These are phyloP conservation scores for Rhinophrynus dorsalis DNA, from an alignment of 2,797 vertebrate species.

Conservation along the genomic window DNA sequence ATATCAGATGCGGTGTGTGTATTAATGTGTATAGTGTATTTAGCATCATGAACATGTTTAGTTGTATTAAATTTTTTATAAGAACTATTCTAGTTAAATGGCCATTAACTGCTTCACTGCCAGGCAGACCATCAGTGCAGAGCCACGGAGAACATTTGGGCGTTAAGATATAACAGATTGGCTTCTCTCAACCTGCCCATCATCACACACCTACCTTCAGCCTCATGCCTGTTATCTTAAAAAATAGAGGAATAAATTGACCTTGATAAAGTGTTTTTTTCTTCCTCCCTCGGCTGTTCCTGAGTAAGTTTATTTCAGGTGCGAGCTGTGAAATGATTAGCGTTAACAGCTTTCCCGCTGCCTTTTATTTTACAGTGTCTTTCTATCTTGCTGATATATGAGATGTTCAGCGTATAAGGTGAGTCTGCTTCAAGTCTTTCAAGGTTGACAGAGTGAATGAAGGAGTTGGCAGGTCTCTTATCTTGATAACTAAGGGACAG, in stretches of 20 bases:
- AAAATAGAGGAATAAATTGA: conserved; percentile 82
- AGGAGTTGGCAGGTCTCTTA: conserved; percentile 99
- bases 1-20: no score
- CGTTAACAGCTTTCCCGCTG: conserved; percentile 75
- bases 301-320: conserved; percentile 79
- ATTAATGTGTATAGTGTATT: no score
- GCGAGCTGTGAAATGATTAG: conserved; percentile 77
- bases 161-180: not conserved
- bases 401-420: conserved; percentile 96
- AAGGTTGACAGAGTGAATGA: conserved; percentile 99
- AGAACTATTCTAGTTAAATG: no score
- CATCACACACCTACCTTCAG: conserved; percentile 35
- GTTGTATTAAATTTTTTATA: no score
- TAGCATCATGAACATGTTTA: no score
- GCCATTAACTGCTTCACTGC: not conserved
- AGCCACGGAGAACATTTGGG: not conserved
- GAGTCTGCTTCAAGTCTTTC: conserved; percentile 96
- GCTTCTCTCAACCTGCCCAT: conserved; percentile 23
- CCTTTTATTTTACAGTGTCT: conserved; percentile 89
- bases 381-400: conserved; percentile 99
- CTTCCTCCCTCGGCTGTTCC: conserved; percentile 75
- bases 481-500: conserved; percentile 86
- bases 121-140: no score
- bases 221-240: conserved; percentile 70
- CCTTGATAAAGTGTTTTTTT: conserved; percentile 79